Evolutionary conservation across 2,797 vertebrate genomes (phyloP).

Genomic region (Etheostoma nigrum): DNA sequence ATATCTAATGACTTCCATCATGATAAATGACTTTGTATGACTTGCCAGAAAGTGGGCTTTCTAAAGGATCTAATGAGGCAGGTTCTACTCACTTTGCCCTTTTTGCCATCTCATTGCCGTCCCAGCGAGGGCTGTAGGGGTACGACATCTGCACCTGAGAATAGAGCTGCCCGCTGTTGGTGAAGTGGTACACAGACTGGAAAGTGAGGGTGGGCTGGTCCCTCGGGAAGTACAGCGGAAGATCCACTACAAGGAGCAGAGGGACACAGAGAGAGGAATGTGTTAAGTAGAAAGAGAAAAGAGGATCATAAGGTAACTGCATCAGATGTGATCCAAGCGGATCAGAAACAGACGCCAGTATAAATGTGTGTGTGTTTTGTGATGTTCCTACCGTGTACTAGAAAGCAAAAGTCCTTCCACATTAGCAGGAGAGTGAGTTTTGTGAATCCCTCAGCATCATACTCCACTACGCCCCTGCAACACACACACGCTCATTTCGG

Average conservation of each 20-base stretch:
- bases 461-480: slow-evolving; percentile 95
- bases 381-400: slow-evolving; percentile 92
- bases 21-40: background rate
- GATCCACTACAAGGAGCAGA: slow-evolving; percentile 88
- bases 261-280: background rate
- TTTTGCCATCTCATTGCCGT: slow-evolving; percentile 99
- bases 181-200: slow-evolving; percentile 98
- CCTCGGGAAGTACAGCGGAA: slow-evolving; percentile 96
- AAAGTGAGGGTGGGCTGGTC: slow-evolving; percentile 98
- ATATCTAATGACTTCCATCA: slow-evolving; percentile 1
- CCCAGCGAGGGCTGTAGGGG: slow-evolving; percentile 98
- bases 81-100: slow-evolving; percentile 94
- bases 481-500: slow-evolving; percentile 14
- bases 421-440: slow-evolving; percentile 97
- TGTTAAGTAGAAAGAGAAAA: background rate
- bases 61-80: background rate
- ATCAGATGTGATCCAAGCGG: background rate
- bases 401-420: slow-evolving; percentile 98
- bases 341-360: background rate
- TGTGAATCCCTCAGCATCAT: slow-evolving; percentile 98
- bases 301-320: background rate
- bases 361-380: background rate
- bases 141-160: slow-evolving; percentile 98
- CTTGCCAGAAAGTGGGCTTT: no score
- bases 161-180: slow-evolving; percentile 96